phyloP scores from a whole-genome alignment of 2,888 invertebrate genomes.

The Drosophila acutilabella region DNA sequence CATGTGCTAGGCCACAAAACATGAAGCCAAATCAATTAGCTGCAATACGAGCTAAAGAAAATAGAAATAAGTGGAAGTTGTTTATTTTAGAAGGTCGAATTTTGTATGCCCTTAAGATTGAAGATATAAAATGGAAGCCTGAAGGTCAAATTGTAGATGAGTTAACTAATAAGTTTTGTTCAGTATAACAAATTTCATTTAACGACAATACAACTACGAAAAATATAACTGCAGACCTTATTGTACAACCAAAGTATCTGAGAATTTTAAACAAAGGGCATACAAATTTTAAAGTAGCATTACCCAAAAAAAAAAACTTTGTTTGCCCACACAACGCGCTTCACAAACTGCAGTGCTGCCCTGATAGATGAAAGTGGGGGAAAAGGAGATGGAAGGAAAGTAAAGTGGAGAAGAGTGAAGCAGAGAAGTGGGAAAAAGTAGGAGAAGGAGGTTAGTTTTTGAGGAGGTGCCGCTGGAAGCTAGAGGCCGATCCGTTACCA shows the following conservation, averaged over 20 bases:
- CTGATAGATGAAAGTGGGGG: not conserved
- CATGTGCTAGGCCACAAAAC: slow-evolving; percentile 53
- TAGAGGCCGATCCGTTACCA: slow-evolving; percentile 42
- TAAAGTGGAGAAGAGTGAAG: not conserved
- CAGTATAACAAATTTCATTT: too few relatives aligned
- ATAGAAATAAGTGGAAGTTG: not conserved
- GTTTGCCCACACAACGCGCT: slow-evolving; percentile 57
- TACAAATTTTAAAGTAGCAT: slow-evolving; percentile 19
- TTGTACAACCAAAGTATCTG: not conserved
- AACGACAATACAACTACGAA: too few relatives aligned
- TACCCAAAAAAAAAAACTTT: slow-evolving; percentile 23
- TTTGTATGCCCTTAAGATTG: slow-evolving; percentile 20
- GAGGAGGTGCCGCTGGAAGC: slow-evolving; percentile 32
- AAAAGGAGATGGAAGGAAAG: not conserved
- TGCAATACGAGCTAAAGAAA: slow-evolving; percentile 14
- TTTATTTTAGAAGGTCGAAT: not conserved
- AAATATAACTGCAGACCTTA: too few relatives aligned
- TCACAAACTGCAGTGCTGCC: slow-evolving; percentile 32
- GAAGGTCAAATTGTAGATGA: too few relatives aligned
- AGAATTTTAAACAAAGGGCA: slow-evolving; percentile 1
- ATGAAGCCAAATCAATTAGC: slow-evolving; percentile 64
- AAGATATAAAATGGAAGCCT: too few relatives aligned
- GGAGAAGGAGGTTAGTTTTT: slow-evolving; percentile 19
- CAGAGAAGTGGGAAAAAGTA: not conserved
- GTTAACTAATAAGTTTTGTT: too few relatives aligned